Evolutionary conservation across 2,113 vertebrate genomes (phyloP), one percentile per base, ranked within the genome.

Genomic region (Spermophilus dauricus): DNA sequence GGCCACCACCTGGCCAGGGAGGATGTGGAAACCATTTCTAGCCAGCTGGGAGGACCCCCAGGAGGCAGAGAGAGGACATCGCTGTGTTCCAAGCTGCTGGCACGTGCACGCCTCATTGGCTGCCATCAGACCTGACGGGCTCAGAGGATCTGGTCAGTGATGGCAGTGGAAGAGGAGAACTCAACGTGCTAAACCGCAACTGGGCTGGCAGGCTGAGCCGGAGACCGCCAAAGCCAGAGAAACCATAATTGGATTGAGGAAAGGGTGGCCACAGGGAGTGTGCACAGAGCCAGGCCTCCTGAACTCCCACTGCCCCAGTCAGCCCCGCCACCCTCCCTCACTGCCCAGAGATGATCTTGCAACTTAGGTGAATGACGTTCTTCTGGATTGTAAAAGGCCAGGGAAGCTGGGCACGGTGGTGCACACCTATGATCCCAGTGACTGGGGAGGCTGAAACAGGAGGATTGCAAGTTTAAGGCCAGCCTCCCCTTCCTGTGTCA

Each of bases 241-340:
- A 37, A 4, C 10, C 1, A 0, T 53, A 48, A 7, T 8, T 70
- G 85, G 45, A n/a, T 34, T 12, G 32, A 28, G 48, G 28, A 51
- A 20, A 12, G 20, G 39, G 76, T 16, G 2, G 37, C 0, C 0
- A 34, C 4, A 7, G 11, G 32, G 8, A 58, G 18, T 61, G 7
- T 34, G 5, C 65, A 61, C 8, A 9, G 34, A 8, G 13, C 76
- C 20, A 0, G 63, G 28, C 7, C 7, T 22, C 65, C 69, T 72
- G 10, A 2, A 4, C 63, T 58, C 30, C 70, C 3, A 0, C 48
- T 75, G 26, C 48, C 70, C 53, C 56, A 1, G 3, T n/a, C 61
- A 48, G 61, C 28, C 24, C 9, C 0, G 0, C 24, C 17, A 22
- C 26, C 78, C 58, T 9, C 26, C 10, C 12, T 51, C 30, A 0